Conservation (phyloP, 1,140 invertebrate genomes). For the Leptinotarsa defecta region DNA sequence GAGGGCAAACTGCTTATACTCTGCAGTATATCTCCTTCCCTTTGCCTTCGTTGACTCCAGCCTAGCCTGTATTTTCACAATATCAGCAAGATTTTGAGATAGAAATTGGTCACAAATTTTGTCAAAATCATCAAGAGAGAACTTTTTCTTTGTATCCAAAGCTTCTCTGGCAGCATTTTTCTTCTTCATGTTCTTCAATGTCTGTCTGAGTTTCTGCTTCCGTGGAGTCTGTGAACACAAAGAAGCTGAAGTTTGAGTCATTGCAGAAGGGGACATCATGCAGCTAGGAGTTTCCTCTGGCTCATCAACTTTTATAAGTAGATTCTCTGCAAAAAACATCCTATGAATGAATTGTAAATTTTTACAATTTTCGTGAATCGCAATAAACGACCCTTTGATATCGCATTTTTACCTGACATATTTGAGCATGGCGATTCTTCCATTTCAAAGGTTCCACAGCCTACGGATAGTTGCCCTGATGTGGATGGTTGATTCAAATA, state of each 20-base stretch:
- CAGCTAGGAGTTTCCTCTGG: neutral
- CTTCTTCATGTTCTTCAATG: neutral
- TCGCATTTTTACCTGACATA: neutral
- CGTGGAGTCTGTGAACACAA: slow-evolving; percentile 1
- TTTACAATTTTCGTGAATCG: slow-evolving; percentile 4
- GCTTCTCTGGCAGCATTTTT: neutral
- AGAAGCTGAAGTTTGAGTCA: slow-evolving; percentile 5
- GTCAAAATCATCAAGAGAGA: slow-evolving; percentile 1
- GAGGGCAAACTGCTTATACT: slow-evolving; percentile 24
- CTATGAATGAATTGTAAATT: neutral
- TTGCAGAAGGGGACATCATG: neutral
- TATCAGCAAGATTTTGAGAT: slow-evolving; percentile 4
- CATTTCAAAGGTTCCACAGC: neutral
- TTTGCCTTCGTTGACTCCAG: slow-evolving; percentile 5
- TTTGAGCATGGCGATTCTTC: neutral
- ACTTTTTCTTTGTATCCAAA: slow-evolving; percentile 8
- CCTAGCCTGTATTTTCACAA: slow-evolving; percentile 5
- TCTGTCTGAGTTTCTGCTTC: neutral
- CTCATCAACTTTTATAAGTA: slow-evolving; percentile 1
- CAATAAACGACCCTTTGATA: neutral
- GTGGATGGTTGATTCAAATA: neutral
- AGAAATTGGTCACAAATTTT: slow-evolving; percentile 9
- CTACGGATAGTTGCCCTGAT: neutral
- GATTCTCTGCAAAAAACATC: slow-evolving; percentile 3
- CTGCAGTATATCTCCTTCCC: neutral